Evolutionary conservation across 2,888 invertebrate species (phyloP).

Genomic region (Nezara viridula): DNA sequence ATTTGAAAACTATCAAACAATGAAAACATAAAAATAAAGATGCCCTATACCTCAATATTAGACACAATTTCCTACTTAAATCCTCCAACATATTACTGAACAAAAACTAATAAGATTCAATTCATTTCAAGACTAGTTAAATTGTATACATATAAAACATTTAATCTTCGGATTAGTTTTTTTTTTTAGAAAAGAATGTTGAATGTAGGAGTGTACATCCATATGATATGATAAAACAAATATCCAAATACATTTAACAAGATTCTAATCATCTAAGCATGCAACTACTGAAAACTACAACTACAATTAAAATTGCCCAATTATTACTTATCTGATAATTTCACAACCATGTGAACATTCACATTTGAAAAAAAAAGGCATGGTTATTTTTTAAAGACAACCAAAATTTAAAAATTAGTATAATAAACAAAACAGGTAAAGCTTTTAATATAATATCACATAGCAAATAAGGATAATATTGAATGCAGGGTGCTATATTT

Average conservation of each 20-base stretch:
- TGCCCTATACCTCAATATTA: not conserved
- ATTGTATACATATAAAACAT: not conserved
- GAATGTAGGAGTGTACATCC: not conserved
- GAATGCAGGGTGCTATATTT: conserved; percentile 38
- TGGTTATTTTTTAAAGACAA: conserved; percentile 33
- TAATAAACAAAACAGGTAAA: conserved; percentile 20
- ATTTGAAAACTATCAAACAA: too few species aligned
- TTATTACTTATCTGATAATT: conserved; percentile 20
- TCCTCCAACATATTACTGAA: not conserved
- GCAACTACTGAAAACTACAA: conserved; percentile 23
- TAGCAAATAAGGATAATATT: conserved; percentile 44
- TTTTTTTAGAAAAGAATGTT: not conserved
- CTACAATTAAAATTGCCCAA: conserved; percentile 29
- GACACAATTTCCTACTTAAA: not conserved
- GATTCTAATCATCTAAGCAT: conserved; percentile 21
- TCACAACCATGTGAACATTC: conserved; percentile 42
- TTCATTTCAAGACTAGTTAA: not conserved
- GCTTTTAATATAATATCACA: conserved; percentile 34
- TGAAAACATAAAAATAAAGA: not conserved
- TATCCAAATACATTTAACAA: conserved; percentile 6
- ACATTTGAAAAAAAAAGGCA: conserved; percentile 25
- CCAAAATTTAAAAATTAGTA: conserved; percentile 37
- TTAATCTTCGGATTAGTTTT: not conserved
- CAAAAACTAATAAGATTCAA: not conserved
- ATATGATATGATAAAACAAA: not conserved